Evolutionary conservation across 2,113 vertebrate species (phyloP), one percentile per base, ranked within the genome.

Genomic region (Galbula dea): DNA sequence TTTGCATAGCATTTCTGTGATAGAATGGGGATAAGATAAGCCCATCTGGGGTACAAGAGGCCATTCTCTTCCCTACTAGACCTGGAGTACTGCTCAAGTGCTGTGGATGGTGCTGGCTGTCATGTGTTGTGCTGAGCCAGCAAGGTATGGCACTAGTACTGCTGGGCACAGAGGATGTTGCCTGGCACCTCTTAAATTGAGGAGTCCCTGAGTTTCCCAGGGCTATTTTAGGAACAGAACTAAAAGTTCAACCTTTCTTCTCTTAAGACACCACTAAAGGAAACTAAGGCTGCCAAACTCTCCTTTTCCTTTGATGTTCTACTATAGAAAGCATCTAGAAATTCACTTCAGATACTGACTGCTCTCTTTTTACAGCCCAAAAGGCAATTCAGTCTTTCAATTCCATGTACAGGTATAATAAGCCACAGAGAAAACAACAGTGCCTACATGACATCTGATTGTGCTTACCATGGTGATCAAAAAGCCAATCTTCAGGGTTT

Each of bases 401-500:
- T 61, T 80, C 37, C 57, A 45, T 14, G 24, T 12, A 27, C 24
- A 67, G 30, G 37, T 18, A 61, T 61, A 89, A 69, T 6, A 78
- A 72, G 12, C 15, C 65, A 71, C 24, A 27, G 3, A 43, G 52
- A 49, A 43, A 89, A 32, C 29, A 58, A 15, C 36, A 67, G 32
- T 26, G 49, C 37, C 39, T 39, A 39, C 14, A 10, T 7, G 15
- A 30, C 13, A 37, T 11, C 24, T 36, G 62, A 45, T 9, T 34
- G 36, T 69, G 72, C 81, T 95, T 96, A 98, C 98, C 97, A 3
- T 89, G 78, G 73, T 89, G 66, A 98, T 86, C 1, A 73, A 36
- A 81, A 97, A 98, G 27, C 69, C 92, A 18, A 95, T 94, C 46
- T 80, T 93, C 79, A 92, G 54, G 17, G 15, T 69, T 27, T 80